Evolutionary conservation across 2,797 vertebrate genomes (phyloP), one percentile per base, ranked within the genome.

Genomic region (Carapus acus): DNA sequence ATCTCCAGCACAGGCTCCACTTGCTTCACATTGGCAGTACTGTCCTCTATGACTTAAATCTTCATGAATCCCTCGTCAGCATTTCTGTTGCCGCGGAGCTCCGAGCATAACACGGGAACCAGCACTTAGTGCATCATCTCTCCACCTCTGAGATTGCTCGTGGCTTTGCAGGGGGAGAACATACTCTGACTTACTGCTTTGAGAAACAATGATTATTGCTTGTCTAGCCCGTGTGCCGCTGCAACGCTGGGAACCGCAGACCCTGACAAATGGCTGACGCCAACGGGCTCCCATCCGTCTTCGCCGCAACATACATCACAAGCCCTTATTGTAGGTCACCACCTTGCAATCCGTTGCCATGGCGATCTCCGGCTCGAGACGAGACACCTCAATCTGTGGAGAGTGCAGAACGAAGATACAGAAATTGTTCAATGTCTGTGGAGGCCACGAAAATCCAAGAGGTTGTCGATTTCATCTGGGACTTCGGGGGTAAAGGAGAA

Each of bases 241-340:
- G 36, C 29, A 43, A 46, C 58, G 49, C 54, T 37, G 51, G 46
- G 12, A 66, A 22, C 43, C 50, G 40, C 38, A 7, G 33, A 36
- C 47, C 31, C 17, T 27, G 42, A 60, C 61, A 58, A n/a, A n/a
- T n/a, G n/a, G n/a, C n/a, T n/a, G 60, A 22, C 34, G 8, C 23
- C 54, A 46, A 47, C 41, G 47, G 58, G 40, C 52, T 63, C 38
- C 18, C 48, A 42, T 61, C 46, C 54, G 14, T 42, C 45, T 31
- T 33, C 58, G 37, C 45, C 22, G 29, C 1, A 1, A 21, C 75
- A 65, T 74, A 65, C 51, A 87, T 94, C 86, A 99, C 86, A 99
- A 81, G 24, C 96, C 96, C 79, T 98, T 99, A 81, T 99, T 99
- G 88, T 97, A 99, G 81, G 91, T 87, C 77, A 98, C 88, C 24